Evolutionary conservation across 2,888 invertebrate species (phyloP).

Genomic region (Drosophila helvetica): DNA sequence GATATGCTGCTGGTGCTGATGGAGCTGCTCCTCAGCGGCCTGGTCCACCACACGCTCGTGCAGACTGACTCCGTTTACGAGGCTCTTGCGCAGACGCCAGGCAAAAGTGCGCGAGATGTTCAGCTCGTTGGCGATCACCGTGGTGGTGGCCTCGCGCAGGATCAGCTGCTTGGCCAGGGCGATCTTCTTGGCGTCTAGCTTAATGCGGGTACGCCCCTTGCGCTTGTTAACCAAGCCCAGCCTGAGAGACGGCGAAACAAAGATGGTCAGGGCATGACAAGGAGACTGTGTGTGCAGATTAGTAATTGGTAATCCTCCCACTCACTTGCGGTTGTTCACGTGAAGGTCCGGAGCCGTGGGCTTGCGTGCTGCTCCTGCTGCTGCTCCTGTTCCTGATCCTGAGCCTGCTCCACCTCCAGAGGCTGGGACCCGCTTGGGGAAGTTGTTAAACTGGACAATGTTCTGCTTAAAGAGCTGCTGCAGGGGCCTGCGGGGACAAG

Average conservation of each 20-base stretch:
- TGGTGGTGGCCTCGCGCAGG: slow-evolving; percentile 82
- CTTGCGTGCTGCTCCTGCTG: slow-evolving; percentile 49
- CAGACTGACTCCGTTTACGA: slow-evolving; percentile 82
- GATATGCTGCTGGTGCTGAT: slow-evolving; percentile 34
- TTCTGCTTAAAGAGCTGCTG: slow-evolving; percentile 83
- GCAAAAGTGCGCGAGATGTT: slow-evolving; percentile 83
- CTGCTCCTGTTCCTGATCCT: not conserved
- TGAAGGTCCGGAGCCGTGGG: slow-evolving; percentile 69
- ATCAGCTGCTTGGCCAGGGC: slow-evolving; percentile 82
- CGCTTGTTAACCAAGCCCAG: slow-evolving; percentile 77
- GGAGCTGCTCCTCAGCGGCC: slow-evolving; percentile 67
- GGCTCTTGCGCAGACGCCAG: slow-evolving; percentile 83
- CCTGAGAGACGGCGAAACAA: slow-evolving; percentile 26
- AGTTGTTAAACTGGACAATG: slow-evolving; percentile 83
- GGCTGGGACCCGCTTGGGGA: slow-evolving; percentile 74
- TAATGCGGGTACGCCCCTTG: slow-evolving; percentile 83
- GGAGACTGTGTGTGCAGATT: not conserved
- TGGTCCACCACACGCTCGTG: slow-evolving; percentile 83
- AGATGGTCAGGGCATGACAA: not conserved
- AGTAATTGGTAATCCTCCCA: not conserved
- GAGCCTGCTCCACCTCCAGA: not conserved
- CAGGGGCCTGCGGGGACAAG: slow-evolving; percentile 72
- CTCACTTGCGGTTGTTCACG: slow-evolving; percentile 81
- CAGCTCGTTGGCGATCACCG: slow-evolving; percentile 82
- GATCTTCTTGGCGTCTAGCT: slow-evolving; percentile 82